A percentile compares a stretch with the other conserved stretches of the same genome.
These are phyloP conservation scores for Mythimna lalbum DNA, from an alignment of 2,888 invertebrate species.

Conservation along the genomic window DNA sequence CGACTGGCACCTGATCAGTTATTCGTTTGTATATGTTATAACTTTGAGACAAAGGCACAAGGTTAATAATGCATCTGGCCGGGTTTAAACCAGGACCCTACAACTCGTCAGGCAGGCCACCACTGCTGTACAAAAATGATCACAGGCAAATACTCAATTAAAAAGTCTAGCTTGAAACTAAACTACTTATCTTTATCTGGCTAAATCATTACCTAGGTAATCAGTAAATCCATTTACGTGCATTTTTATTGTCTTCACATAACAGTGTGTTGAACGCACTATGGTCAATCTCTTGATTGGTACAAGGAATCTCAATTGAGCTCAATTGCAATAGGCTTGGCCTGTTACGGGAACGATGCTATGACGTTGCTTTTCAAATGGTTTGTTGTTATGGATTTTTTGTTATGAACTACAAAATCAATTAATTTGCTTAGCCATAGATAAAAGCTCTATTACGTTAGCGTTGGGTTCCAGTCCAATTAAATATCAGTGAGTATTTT, in stretches of 20 bases:
- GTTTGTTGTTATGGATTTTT: conserved; percentile 5
- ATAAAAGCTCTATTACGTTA: not conserved
- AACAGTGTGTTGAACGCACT: not conserved
- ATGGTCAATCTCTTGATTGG: conserved; percentile 22
- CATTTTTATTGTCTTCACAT: conserved; percentile 18
- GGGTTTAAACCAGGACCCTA: too few relatives aligned
- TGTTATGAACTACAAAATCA: not conserved
- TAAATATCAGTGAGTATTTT: not conserved
- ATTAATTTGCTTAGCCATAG: not conserved
- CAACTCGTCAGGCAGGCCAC: too few relatives aligned
- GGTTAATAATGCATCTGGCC: too few relatives aligned
- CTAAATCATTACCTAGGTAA: conserved; percentile 5
- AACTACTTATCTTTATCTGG: not conserved
- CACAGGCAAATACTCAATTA: too few relatives aligned
- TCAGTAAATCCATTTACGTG: conserved; percentile 2
- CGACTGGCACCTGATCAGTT: too few relatives aligned
- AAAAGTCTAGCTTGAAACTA: not conserved
- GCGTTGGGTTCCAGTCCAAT: not conserved
- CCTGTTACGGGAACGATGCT: conserved; percentile 8
- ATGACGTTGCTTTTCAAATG: conserved; percentile 9
- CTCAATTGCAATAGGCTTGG: conserved; percentile 41
- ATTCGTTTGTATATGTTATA: too few relatives aligned
- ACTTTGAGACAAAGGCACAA: too few relatives aligned
- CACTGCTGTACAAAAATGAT: too few relatives aligned
- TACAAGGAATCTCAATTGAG: conserved; percentile 47